phyloP scores from a whole-genome alignment of 2,797 vertebrate genomes.

The Lates japonicus region DNA sequence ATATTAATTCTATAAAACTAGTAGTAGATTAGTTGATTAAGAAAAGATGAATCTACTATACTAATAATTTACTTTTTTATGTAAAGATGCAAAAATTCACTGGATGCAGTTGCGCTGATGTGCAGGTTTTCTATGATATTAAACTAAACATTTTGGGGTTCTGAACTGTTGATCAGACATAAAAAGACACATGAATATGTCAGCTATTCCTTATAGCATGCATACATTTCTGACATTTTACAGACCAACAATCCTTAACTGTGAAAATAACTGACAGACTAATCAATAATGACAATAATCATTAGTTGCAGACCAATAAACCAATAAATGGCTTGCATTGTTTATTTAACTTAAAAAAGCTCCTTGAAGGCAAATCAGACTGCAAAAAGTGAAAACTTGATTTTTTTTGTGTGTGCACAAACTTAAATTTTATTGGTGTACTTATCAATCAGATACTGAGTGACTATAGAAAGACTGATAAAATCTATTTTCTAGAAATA shows the following conservation, averaged over 20 bases:
- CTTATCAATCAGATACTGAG: neutral
- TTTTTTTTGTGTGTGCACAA: neutral
- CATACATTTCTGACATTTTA: neutral
- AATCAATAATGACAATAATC: neutral
- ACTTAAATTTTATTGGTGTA: neutral
- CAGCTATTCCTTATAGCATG: neutral
- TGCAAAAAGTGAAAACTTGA: neutral
- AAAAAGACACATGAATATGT: too few relatives aligned
- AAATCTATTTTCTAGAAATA: neutral
- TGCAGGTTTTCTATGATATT: neutral
- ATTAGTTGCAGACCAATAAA: neutral
- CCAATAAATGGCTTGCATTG: too few relatives aligned
- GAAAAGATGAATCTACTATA: neutral
- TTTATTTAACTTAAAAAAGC: neutral
- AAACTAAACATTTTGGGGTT: neutral
- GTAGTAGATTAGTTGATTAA: too few relatives aligned
- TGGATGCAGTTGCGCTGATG: too few relatives aligned
- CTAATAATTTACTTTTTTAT: too few relatives aligned
- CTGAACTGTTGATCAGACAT: too few relatives aligned
- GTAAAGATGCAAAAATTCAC: too few relatives aligned
- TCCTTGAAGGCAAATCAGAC: neutral
- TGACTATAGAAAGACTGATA: neutral
- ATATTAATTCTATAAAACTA: too few relatives aligned
- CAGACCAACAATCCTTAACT: neutral
- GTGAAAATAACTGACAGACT: neutral